Evolutionary conservation across 2,113 vertebrate genomes (phyloP), one percentile per base, ranked within the genome.

Genomic region (Chelonoidis abingdonii): DNA sequence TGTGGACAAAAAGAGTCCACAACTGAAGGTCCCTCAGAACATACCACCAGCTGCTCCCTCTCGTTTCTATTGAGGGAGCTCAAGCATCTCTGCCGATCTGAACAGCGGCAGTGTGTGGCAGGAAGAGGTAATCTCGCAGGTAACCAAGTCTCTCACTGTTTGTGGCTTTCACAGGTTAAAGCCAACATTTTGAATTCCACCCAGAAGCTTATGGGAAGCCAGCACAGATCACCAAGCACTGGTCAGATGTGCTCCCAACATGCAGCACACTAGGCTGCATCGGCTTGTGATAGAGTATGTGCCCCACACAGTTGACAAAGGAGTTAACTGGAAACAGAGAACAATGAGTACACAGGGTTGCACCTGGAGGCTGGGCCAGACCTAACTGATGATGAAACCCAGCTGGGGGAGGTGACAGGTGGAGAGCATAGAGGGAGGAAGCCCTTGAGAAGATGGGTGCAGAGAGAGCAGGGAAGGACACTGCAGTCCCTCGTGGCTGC

Each of bases 101-200:
- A 4, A 1, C 0, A 0, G 72, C 1, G 0, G 75, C 53, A 87
- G 81, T 2, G 16, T 19, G 17, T n/a, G 8, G 13, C 0, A 0
- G 81, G 56, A 86, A 89, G 76, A 83, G 75, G 17, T 44, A 85
- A 78, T 0, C 0, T 17, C 41, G 38, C 6, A 13, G 25, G 53
- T 8, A 2, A 38, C 0, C 22, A 16, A 7, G 88, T 22, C 75
- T 24, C 47, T 35, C 57, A 9, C 27, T n/a, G 22, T 44, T 84
- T 35, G 17, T 4, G 27, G 27, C 79, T 35, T 35, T 52, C 83
- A 10, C 2, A 47, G 12, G 59, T 65, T 22, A 12, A 22, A 62
- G 27, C 41, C 16, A 21, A 13, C 19, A 14, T 10, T 25, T 25
- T 47, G 41, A 76, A 76, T 44, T 76, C 75, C 38, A 47, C 41